Evolutionary conservation across 2,113 vertebrate species (phyloP).

Genomic region (Anoura caudifer): DNA sequence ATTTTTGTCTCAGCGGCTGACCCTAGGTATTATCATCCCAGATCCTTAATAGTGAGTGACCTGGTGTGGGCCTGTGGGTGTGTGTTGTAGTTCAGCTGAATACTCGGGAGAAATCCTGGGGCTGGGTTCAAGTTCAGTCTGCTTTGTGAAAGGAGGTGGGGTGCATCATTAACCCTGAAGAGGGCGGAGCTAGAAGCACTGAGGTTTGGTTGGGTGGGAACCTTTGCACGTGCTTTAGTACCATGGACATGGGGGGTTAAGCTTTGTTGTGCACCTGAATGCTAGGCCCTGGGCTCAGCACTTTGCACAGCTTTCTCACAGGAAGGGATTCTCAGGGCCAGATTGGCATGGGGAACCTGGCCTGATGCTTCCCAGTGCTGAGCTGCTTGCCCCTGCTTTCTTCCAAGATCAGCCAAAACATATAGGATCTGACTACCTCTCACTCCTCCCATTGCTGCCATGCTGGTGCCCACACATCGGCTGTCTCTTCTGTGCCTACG

Average conservation of each 20-base stretch:
- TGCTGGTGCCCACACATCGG: not conserved
- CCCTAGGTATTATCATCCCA: not conserved
- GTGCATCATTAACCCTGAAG: too few relatives aligned
- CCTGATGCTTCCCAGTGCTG: not conserved
- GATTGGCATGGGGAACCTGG: not conserved
- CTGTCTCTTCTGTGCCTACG: accelerated
- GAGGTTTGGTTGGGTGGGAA: not conserved
- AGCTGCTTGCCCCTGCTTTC: too few relatives aligned
- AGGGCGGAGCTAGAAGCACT: not conserved
- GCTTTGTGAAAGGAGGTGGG: not conserved
- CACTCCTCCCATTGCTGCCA: not conserved
- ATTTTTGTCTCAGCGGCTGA: not conserved
- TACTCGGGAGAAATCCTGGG: not conserved
- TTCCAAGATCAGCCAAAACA: not conserved
- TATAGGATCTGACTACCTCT: not conserved
- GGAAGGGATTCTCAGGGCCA: too few relatives aligned
- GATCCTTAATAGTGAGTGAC: accelerated
- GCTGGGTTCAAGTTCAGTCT: not conserved
- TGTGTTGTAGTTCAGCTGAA: too few relatives aligned
- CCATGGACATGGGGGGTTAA: not conserved
- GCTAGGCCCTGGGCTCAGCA: not conserved
- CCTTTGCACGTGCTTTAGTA: not conserved
- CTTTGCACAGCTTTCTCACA: not conserved
- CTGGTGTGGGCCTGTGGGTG: not conserved
- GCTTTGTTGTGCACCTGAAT: accelerated